These are phyloP conservation scores for Phalacrocorax carbo DNA, from an alignment of 2,113 vertebrate genomes.

Conservation along the genomic window DNA sequence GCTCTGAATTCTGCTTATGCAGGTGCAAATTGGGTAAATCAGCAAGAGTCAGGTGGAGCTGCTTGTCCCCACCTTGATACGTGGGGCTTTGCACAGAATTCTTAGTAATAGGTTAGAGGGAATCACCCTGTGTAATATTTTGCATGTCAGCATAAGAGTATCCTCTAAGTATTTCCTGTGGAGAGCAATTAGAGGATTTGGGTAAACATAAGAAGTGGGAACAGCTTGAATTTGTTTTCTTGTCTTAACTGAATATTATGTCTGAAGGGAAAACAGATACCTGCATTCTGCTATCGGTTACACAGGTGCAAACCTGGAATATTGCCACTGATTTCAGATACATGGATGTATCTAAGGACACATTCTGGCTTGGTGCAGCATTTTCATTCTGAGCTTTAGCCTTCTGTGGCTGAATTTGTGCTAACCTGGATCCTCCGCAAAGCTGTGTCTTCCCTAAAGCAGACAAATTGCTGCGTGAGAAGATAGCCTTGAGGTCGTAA, in stretches of 20 bases:
- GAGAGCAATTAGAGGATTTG: conserved; percentile 58
- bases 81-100: background rate
- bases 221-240: conserved; percentile 37
- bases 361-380: background rate
- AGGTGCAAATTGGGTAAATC: background rate
- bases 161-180: background rate
- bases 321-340: background rate
- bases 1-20: background rate
- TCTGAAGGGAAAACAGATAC: background rate
- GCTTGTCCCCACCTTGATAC: background rate
- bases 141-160: background rate
- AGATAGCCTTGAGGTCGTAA: background rate
- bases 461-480: background rate
- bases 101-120: background rate
- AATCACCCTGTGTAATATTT: background rate
- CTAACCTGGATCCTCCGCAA: background rate
- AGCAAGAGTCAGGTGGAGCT: background rate
- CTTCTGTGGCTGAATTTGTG: background rate
- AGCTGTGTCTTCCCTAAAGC: background rate
- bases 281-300: background rate
- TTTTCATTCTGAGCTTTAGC: background rate
- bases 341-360: background rate
- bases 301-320: conserved; percentile 8
- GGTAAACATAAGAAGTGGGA: conserved; percentile 60
- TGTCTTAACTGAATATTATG: background rate